phyloP scores from a whole-genome alignment of 2,113 vertebrate species.

The Paralichthys olivaceus region DNA sequence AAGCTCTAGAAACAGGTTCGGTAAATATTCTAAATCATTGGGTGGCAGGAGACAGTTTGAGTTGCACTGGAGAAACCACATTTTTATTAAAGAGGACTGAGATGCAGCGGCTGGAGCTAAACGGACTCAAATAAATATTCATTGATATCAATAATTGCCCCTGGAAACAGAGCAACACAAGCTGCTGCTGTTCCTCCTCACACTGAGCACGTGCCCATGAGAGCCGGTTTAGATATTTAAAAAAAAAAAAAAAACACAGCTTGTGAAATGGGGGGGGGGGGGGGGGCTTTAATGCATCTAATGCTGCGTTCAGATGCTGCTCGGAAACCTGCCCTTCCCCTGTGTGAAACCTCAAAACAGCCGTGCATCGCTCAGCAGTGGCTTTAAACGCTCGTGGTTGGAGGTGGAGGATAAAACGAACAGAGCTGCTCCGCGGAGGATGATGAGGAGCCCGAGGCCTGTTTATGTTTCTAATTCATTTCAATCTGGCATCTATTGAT shows the following conservation, averaged over 20 bases:
- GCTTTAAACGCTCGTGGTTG: not conserved
- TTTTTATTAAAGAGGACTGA: no score
- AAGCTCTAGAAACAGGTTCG: no score
- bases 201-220: not conserved
- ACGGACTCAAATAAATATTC: no score
- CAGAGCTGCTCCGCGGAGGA: not conserved
- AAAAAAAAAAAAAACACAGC: not conserved
- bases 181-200: conserved; percentile 5
- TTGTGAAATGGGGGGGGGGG: conserved; percentile 1
- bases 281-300: conserved; percentile 40
- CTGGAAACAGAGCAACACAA: not conserved
- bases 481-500: not conserved
- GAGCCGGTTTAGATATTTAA: conserved; percentile 20
- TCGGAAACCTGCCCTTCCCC: not conserved
- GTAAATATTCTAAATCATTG: no score
- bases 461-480: no score
- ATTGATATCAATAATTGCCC: no score
- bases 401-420: no score
- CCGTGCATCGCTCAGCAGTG: not conserved
- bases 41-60: no score
- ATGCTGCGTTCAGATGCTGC: conserved; percentile 46
- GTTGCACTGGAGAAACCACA: no score
- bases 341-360: not conserved
- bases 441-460: not conserved
- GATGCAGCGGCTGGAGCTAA: no score